Percentiles rank a stretch among this genome's conserved stretches.
phyloP scores from a whole-genome alignment of 1,140 invertebrate genomes.

The Leptoteleia sp. region DNA sequence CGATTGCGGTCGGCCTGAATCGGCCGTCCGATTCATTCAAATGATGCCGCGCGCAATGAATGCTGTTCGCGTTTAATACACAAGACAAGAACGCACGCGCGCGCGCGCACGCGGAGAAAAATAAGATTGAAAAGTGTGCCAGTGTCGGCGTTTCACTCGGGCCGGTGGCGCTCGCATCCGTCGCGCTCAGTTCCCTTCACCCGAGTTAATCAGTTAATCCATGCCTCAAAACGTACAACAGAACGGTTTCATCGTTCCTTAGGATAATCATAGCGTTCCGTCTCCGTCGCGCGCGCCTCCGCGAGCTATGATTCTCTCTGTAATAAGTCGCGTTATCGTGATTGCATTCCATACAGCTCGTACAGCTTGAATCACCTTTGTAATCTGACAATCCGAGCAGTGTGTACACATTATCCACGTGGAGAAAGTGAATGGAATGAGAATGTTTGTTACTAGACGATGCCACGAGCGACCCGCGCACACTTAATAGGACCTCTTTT shows the following conservation, averaged over 20 bases:
- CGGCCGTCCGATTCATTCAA: constrained; percentile 29
- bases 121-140: constrained; percentile 60
- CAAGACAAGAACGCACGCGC: constrained; percentile 44
- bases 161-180: constrained; percentile 31
- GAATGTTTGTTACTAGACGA: constrained; percentile 57
- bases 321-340: constrained; percentile 64
- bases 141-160: constrained; percentile 37
- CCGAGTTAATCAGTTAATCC: constrained; percentile 62
- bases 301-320: constrained; percentile 41
- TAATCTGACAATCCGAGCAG: constrained; percentile 57
- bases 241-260: constrained; percentile 57
- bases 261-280: constrained; percentile 49
- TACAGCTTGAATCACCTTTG: constrained; percentile 59
- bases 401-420: constrained; percentile 48
- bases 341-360: constrained; percentile 64
- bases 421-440: constrained; percentile 63
- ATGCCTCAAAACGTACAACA: constrained; percentile 52
- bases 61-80: constrained; percentile 5
- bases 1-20: constrained; percentile 15
- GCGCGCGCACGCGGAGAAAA: constrained; percentile 31
- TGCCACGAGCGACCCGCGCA: constrained; percentile 44
- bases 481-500: constrained; percentile 43
- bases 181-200: constrained; percentile 48
- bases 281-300: constrained; percentile 39
- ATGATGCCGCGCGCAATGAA: constrained; percentile 21